Conservation (phyloP, 2,113 vertebrate species). For the Lontra canadensis region DNA sequence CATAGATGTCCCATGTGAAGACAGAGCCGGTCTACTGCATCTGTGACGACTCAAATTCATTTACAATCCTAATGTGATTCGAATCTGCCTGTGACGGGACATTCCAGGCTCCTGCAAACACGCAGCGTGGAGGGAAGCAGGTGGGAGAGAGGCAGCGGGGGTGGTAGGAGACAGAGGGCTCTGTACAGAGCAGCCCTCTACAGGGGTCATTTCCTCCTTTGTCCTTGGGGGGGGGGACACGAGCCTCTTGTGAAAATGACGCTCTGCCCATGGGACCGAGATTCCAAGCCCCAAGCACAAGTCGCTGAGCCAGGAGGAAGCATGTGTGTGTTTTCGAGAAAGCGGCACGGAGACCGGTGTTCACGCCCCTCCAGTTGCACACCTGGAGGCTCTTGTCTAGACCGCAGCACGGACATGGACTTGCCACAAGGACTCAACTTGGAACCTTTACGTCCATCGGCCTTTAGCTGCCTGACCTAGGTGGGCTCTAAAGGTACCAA, state of each 20-base stretch:
- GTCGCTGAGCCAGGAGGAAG: fast-evolving
- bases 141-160: neutral
- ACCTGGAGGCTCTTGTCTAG: too few species aligned
- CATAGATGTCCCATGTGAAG: neutral
- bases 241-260: fast-evolving
- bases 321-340: too few species aligned
- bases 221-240: fast-evolving
- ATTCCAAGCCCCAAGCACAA: neutral
- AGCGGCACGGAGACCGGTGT: fast-evolving
- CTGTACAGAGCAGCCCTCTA: neutral
- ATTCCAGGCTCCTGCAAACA: neutral
- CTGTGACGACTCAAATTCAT: neutral
- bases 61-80: neutral
- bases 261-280: neutral
- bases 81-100: fast-evolving
- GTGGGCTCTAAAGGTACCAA: fast-evolving
- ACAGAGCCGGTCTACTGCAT: neutral
- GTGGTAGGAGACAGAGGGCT: fast-evolving
- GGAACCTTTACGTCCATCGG: fast-evolving
- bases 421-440: too few species aligned
- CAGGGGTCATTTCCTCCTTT: neutral
- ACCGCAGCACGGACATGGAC: fast-evolving
- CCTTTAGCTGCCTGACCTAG: fast-evolving
- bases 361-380: neutral
- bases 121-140: fast-evolving